Evolutionary conservation across 2,113 vertebrate species (phyloP).

Genomic region (Vireo altiloquus): DNA sequence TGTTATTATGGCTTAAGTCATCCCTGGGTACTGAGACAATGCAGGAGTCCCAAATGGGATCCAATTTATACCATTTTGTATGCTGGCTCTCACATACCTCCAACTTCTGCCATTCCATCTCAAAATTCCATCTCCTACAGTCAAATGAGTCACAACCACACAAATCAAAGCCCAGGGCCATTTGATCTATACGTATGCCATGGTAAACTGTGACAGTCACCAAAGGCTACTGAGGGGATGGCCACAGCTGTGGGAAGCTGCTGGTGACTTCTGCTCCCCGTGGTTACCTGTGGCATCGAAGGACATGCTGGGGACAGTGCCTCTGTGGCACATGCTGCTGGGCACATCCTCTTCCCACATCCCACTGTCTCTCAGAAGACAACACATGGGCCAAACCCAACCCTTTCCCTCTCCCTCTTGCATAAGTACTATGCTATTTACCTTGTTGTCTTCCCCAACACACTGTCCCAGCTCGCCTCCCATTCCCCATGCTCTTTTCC

Average conservation of each 20-base stretch:
- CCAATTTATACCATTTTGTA: background rate
- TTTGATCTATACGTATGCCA: background rate
- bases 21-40: background rate
- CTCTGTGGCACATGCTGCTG: fast-evolving
- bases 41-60: background rate
- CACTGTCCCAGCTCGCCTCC: background rate
- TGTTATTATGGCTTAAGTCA: background rate
- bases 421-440: background rate
- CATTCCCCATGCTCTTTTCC: background rate
- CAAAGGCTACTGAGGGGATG: background rate
- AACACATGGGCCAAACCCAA: background rate
- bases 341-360: background rate
- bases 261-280: background rate
- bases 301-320: fast-evolving
- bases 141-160: background rate
- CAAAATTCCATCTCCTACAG: background rate
- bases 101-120: background rate
- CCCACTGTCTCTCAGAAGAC: background rate
- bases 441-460: background rate
- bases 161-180: background rate
- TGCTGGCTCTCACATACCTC: background rate
- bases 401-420: background rate
- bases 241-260: background rate
- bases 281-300: fast-evolving
- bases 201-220: background rate